Evolutionary conservation across 2,888 invertebrate genomes (phyloP).

Genomic region (Lithophane leautieri): DNA sequence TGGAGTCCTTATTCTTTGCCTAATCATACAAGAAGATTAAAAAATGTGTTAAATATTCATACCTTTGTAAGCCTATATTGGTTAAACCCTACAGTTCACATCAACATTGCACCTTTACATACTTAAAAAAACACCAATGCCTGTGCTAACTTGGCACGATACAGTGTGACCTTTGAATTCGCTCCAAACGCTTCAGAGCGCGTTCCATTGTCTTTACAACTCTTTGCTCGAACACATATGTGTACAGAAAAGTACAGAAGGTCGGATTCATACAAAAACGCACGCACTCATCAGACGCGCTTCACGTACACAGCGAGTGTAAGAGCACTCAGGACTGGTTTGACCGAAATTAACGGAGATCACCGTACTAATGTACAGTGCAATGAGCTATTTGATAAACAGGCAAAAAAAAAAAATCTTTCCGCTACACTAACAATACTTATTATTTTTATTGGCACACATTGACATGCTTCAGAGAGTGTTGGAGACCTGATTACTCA

Average conservation of each 20-base stretch:
- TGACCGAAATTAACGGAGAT: not conserved
- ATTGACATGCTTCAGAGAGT: not conserved
- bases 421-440: not conserved
- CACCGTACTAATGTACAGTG: not conserved
- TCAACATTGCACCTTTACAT: not conserved
- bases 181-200: conserved; percentile 32
- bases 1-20: too few species aligned
- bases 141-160: conserved; percentile 23
- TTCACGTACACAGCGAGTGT: not conserved
- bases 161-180: conserved; percentile 40
- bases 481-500: not conserved
- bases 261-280: not conserved
- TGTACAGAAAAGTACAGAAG: conserved; percentile 15
- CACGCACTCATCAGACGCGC: not conserved
- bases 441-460: not conserved
- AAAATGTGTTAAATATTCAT: not conserved
- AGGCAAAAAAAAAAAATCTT: not conserved
- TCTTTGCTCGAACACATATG: conserved; percentile 24
- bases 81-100: not conserved
- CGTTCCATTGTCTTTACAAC: conserved; percentile 44
- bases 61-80: not conserved
- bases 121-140: not conserved
- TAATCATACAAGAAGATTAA: too few species aligned
- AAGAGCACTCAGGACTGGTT: not conserved
- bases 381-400: not conserved